Evolutionary conservation across 2,888 invertebrate species (phyloP).

Genomic region (Eupithecia inturbata): DNA sequence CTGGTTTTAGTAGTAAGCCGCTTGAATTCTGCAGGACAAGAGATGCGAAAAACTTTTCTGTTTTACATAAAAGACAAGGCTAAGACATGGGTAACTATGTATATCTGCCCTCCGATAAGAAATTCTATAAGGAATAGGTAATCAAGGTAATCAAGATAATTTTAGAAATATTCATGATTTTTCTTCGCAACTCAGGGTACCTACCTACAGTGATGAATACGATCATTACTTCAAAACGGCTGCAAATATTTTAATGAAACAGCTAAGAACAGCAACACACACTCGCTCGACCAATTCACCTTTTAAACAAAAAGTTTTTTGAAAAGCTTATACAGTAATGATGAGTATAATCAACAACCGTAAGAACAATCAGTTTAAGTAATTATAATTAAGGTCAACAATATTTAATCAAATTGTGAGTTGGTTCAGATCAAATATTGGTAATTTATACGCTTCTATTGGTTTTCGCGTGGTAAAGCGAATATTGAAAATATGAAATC

Average conservation of each 20-base stretch:
- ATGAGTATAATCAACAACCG: not conserved
- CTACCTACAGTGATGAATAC: not conserved
- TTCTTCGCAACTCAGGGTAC: not conserved
- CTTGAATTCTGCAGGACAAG: conserved; percentile 5
- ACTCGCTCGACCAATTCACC: not conserved
- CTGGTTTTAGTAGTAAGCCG: conserved; percentile 19
- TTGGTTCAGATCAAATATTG: not conserved
- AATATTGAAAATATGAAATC: not conserved
- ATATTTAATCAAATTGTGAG: conserved; percentile 12
- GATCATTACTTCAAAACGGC: not conserved
- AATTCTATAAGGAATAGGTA: too few relatives aligned
- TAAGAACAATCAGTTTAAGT: not conserved
- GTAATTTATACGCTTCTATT: conserved; percentile 4
- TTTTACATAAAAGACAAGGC: not conserved
- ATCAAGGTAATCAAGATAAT: not conserved
- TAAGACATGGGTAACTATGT: not conserved
- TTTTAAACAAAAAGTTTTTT: not conserved
- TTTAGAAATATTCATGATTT: not conserved
- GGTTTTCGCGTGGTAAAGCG: conserved; percentile 6
- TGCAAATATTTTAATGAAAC: not conserved
- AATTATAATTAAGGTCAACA: conserved; percentile 20
- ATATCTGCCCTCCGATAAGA: too few relatives aligned
- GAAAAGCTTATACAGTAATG: not conserved
- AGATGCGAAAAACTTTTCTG: not conserved
- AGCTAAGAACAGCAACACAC: not conserved